phyloP scores from a whole-genome alignment of 2,113 vertebrate genomes.

The Rhodinocichla rosea region DNA sequence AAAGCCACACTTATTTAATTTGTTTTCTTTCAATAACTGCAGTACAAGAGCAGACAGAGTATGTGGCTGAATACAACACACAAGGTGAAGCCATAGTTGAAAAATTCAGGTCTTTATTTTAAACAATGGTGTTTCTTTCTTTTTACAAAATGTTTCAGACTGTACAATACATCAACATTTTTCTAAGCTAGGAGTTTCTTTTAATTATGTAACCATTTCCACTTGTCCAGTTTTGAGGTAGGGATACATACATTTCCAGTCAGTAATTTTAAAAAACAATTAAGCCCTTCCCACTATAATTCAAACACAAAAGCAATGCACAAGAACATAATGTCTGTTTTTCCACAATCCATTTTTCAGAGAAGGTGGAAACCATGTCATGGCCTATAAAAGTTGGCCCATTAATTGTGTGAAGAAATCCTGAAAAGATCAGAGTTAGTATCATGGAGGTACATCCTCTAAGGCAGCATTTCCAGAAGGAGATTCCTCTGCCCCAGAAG shows the following conservation, averaged over 20 bases:
- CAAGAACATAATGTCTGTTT: neutral
- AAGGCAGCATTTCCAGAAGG: constrained; percentile 37
- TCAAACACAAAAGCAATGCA: neutral
- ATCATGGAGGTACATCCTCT: constrained; percentile 43
- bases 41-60: neutral
- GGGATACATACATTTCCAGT: neutral
- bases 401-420: neutral
- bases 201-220: neutral
- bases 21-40: neutral
- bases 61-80: fast-evolving
- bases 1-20: neutral
- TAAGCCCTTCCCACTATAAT: neutral
- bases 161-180: neutral
- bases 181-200: neutral
- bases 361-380: neutral
- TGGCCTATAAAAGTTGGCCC: neutral
- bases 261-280: neutral
- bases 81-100: neutral
- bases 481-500: constrained; percentile 48
- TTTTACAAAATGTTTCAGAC: neutral
- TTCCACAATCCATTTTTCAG: neutral
- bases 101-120: constrained; percentile 20
- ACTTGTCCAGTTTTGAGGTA: constrained; percentile 11
- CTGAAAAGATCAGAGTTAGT: neutral
- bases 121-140: neutral